Base-by-base conservation (phyloP, 1,140 invertebrate species). In the Alviniconcha marisindica region DNA sequence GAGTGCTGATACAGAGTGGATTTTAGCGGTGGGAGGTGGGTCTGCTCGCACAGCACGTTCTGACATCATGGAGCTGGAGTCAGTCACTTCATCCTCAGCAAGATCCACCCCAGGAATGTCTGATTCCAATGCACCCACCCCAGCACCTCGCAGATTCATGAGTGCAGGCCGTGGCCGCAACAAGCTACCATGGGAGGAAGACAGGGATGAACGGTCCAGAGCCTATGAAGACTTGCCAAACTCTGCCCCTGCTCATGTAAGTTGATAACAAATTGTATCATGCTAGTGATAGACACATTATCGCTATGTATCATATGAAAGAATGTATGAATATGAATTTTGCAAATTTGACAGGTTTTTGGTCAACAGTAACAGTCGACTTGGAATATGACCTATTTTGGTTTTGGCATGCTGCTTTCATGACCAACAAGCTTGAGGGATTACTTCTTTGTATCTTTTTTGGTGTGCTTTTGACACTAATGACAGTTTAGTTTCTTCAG, bases 1-100 rank as follows among this genome's bases (percentile, higher is more conserved):
- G 66, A 90, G 90, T 31, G 94, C 95, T 31, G 96, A 96, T 88
- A 94, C 96, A 28, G 95, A 96, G 54, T 96, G 96, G 96, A 95
- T 96, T 71, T 91, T 95, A 77, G 94, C 95, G 28, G 96, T 94
- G 38, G 95, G 89, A 56, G 86, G 86, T 76, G 89, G 89, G 48
- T 83, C 87, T 36, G 86, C 85, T 40, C 82, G 87, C 74, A 87
- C 90, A 24, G 85, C 88, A 60, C 83, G 87, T 18, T 89, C 89
- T 66, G 91, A 91, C 71, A 87, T 87, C 24, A 84, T 91, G 85
- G 91, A 92, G 66, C 51, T 91, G 1, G 90, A 91, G 40, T 90
- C 88, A 12, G 89, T 91, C 18, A 83, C 84, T 63, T 48, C 74
- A n/a, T 87, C 86, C 42, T 91, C 91, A 48, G 87, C 88, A 44